Base-by-base conservation (phyloP, 2,888 invertebrate species). In the Scrobipalpa costella region DNA sequence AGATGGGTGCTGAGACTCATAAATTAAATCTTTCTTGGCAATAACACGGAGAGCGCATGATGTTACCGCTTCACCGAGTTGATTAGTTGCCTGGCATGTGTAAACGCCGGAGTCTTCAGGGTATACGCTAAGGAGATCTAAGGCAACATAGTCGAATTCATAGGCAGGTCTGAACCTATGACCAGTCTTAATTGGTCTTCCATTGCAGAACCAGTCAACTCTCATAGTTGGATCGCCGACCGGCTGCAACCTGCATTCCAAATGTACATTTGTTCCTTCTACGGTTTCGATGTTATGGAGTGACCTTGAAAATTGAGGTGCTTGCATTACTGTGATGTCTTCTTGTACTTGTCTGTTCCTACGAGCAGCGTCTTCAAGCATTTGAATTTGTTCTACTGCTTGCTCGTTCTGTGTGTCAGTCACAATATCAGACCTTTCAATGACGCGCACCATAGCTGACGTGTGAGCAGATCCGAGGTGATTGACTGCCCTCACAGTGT, bases 101-200 rank as follows among this genome's bases (percentile, higher is more conserved):
- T 99, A 99, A 0, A 98, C 96, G 17, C 99, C 99, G 7, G 97
- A 97, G 87, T 99, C 99, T 74, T 96, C 96, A n/a, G 99, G 97
- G 82, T 98, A 99, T 27, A 98, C 98, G 77, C 98, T 98, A 21
- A 99, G 92, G 61, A 99, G 94, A 86, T 99, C 99, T 62, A 99
- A 92, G 8, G 99, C 98, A 17, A 99, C 98, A 81, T 98, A 99
- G 78, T 98, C 98, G 83, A 99, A 98, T 86, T 99, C 99, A 78
- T 98, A 97, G 2, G 98, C 97, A 50, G 98, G 98, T 79, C 98
- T 94, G 92, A 99, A 99, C 69, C 99, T 94, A 79, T 98, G 95
- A 70, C 98, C 98, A 52, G 96, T 96, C 81, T 96, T 97, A 1
- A 99, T 94, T 0, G 98, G 97, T 69, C 95, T 93, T 19, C 98